Conservation (phyloP, 2,888 invertebrate genomes). For the Netelia virgata region DNA sequence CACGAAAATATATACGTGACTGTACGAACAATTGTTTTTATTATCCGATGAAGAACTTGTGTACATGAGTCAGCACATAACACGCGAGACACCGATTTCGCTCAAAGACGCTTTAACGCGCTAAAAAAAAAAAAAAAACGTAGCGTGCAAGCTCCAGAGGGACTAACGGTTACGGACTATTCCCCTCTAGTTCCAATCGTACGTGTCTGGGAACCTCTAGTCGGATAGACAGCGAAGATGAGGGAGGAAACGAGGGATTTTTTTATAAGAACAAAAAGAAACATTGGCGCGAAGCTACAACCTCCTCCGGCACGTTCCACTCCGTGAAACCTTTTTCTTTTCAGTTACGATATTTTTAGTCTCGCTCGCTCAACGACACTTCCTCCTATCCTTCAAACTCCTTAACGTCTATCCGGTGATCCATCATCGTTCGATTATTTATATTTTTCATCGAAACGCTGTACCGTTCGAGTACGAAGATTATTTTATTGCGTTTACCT, state of each 20-base stretch:
- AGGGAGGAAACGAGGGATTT: slow-evolving; percentile 63
- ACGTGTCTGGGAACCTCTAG: slow-evolving; percentile 55
- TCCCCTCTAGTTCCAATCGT: slow-evolving; percentile 18
- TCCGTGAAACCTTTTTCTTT: slow-evolving; percentile 28
- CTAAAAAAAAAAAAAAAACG: neutral
- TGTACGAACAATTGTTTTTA: no score
- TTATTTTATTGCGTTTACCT: neutral
- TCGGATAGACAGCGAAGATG: slow-evolving; percentile 44
- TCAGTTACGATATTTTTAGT: slow-evolving; percentile 54
- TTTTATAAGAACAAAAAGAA: slow-evolving; percentile 36
- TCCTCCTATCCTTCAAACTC: slow-evolving; percentile 31
- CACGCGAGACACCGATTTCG: neutral
- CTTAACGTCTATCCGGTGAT: slow-evolving; percentile 24
- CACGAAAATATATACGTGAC: no score
- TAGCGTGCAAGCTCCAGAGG: slow-evolving; percentile 20
- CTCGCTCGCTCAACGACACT: neutral
- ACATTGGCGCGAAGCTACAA: slow-evolving; percentile 45
- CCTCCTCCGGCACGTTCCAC: slow-evolving; percentile 58
- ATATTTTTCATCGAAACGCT: neutral
- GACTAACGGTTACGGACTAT: neutral
- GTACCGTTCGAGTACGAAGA: neutral
- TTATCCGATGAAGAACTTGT: no score
- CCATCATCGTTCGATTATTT: slow-evolving; percentile 9
- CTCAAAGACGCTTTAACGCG: neutral
- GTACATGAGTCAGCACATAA: no score